Base-by-base conservation (phyloP, 2,797 vertebrate species). In the Sebastes minor region DNA sequence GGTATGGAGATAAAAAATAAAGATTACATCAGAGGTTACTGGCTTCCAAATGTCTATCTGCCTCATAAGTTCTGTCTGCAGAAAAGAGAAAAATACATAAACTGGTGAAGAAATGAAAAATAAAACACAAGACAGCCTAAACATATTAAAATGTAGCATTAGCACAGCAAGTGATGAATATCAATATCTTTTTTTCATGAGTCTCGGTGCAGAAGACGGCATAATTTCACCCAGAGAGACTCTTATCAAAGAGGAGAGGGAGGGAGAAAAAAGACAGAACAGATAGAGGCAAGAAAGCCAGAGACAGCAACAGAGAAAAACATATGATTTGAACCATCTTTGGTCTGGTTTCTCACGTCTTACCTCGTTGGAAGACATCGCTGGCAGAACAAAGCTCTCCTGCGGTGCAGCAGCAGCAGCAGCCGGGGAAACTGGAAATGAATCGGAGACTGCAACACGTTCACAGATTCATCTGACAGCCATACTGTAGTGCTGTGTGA, bases 381-480 rank as follows among this genome's bases (percentile, higher is more conserved):
- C 13, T 74, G 65, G 56, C 65, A 80, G 67, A 81, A 80, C 67
- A 91, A 86, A 86, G 80, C 69, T 78, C 66, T 88, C 60, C 80
- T 83, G 74, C 20, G 5, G 57, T 46, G 86, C 74, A 64, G 74
- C 86, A 87, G 77, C 86, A 87, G 77, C 81, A 49, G 46, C 42
- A 42, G 38, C 38, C 38, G 70, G 64, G 72, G 74, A 80, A 86
- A 71, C 75, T 88, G 76, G 60, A 85, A 86, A 91, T 76, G 60
- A 81, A 72, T 66, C 62, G 52, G 72, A 83, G 49, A 90, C 80
- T 83, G 62, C 71, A 74, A 71, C 73, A 72, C 25, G n/a, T 69
- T 72, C 33, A 76, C 38, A 81, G 27, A 83, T 76, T 74, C n/a
- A 59, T 76, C 59, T 82, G 86, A 89, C 80, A 86, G 78, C 56